These are phyloP conservation scores for Coracias cyanogaster DNA, from an alignment of 2,797 vertebrate genomes.

Conservation along the genomic window DNA sequence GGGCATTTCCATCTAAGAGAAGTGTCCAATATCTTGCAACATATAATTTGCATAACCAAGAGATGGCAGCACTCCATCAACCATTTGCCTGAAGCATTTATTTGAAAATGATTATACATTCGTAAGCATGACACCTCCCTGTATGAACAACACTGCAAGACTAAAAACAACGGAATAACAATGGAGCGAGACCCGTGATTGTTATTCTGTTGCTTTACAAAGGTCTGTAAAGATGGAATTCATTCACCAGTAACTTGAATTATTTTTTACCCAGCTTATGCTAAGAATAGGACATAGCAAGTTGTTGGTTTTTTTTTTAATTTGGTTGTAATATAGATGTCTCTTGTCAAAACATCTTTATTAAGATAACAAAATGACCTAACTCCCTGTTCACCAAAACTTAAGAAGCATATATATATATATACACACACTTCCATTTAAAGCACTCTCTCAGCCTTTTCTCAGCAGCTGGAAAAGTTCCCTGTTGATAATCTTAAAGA, in stretches of 20 bases:
- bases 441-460: background rate
- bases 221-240: constrained; percentile 46
- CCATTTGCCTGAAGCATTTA: constrained; percentile 14
- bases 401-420: background rate
- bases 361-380: background rate
- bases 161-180: constrained; percentile 17
- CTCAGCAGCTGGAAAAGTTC: background rate
- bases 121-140: background rate
- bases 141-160: background rate
- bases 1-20: constrained; percentile 5
- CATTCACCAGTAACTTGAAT: constrained; percentile 1
- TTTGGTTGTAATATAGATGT: background rate
- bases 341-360: background rate
- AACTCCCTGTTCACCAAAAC: background rate
- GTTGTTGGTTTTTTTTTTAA: background rate
- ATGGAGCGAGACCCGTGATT: background rate
- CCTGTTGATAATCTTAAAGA: background rate
- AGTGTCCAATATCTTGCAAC: background rate
- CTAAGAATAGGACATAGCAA: background rate
- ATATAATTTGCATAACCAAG: constrained; percentile 72
- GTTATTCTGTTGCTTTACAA: constrained; percentile 9
- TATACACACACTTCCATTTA: background rate
- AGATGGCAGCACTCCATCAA: constrained; percentile 76
- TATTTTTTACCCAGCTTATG: background rate
- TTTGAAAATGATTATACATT: background rate